These are phyloP conservation scores for Apteryx mantelli DNA, from an alignment of 2,113 vertebrate species.

Conservation along the genomic window DNA sequence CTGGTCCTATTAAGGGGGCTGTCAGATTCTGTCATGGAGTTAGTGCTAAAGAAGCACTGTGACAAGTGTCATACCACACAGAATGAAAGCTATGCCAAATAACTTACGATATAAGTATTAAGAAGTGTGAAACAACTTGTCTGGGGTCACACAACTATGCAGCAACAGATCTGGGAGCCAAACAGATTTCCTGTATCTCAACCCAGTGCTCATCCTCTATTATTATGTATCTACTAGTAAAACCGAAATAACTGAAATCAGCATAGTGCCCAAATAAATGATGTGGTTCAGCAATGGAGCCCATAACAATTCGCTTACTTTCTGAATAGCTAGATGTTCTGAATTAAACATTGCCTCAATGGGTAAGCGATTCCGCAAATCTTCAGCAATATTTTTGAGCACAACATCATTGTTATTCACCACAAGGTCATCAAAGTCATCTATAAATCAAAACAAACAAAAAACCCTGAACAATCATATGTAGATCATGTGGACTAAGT, in stretches of 20 bases:
- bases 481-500: slow-evolving; percentile 6
- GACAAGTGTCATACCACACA: neutral
- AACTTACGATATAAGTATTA: neutral
- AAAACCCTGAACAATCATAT: neutral
- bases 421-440: slow-evolving; percentile 86
- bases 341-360: slow-evolving; percentile 83
- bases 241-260: neutral
- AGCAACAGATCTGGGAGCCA: neutral
- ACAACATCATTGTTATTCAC: slow-evolving; percentile 82
- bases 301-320: slow-evolving; percentile 69
- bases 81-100: neutral
- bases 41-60: neutral
- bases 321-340: slow-evolving; percentile 80
- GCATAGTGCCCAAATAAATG: neutral
- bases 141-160: neutral
- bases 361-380: slow-evolving; percentile 83
- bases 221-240: neutral
- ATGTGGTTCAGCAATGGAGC: neutral
- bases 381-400: slow-evolving; percentile 88
- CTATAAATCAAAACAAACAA: slow-evolving; percentile 71
- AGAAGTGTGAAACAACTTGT: neutral
- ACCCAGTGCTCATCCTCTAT: neutral
- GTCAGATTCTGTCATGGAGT: neutral
- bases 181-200: neutral
- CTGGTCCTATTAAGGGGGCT: neutral